Percentiles rank a stretch among this genome's conserved stretches.
These are phyloP conservation scores for Drosophila bocqueti DNA, from an alignment of 1,140 invertebrate species.

Conservation along the genomic window DNA sequence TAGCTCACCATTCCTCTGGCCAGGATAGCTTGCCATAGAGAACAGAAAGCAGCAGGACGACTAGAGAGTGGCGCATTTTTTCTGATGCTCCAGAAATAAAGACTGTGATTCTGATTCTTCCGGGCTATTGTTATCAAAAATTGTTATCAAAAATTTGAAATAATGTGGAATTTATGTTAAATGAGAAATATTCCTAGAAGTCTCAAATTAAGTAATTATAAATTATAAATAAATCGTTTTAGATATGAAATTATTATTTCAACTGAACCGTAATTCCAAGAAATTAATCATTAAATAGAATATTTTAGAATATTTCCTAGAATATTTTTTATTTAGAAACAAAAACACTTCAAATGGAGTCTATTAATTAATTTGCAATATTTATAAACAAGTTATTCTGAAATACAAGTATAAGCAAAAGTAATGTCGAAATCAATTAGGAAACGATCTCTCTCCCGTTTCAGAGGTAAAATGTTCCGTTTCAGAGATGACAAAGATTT, in stretches of 20 bases:
- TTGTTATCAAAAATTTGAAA: background rate
- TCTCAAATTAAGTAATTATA: background rate
- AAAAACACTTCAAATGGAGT: background rate
- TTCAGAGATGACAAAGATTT: constrained; percentile 8
- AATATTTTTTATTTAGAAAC: background rate
- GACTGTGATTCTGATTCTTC: background rate
- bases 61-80: background rate
- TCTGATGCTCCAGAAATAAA: background rate
- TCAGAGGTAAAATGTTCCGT: background rate
- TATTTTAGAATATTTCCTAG: no score
- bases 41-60: background rate
- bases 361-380: background rate
- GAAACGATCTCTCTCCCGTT: no score
- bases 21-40: background rate
- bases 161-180: background rate
- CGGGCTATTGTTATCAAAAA: background rate
- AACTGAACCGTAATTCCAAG: no score
- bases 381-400: background rate
- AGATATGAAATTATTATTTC: background rate
- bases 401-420: background rate
- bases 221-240: background rate
- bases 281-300: no score
- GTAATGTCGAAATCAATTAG: background rate
- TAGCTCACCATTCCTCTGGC: constrained; percentile 5
- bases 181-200: background rate